Evolutionary conservation across 2,797 vertebrate species (phyloP), one percentile per base, ranked within the genome.

Genomic region (Melopsittacus undulatus): DNA sequence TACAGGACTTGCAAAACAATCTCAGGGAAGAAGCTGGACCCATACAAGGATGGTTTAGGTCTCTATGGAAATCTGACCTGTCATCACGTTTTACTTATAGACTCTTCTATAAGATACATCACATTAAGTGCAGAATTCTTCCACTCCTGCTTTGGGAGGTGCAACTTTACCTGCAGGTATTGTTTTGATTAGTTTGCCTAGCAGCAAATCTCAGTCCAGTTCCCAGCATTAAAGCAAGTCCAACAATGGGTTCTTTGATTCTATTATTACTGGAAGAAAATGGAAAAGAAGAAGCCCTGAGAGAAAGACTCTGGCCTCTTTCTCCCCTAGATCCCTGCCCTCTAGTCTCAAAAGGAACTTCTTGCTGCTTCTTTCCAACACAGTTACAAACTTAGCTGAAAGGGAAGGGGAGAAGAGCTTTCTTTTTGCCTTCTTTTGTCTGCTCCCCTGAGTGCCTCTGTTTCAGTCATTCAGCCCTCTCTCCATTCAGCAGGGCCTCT

Each of bases 321-420:
- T 83, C 43, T 82, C 54, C 74, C 34, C 67, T 46, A 23, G 24
- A 61, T 79, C 77, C 61, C 59, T 91, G 89, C 72, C 75, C 83
- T 97, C 74, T 90, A 78, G 52, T 93, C 93, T 95, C 92, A 21
- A 95, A 92, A 95, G 89, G 78, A 89, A 81, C 78, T 63, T 94
- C 95, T 88, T 68, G 63, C 89, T 88, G 87, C 56, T 92, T 95
- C 96, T 80, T 83, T 89, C 78, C 73, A 49, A 26, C 68, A 23
- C 83, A 13, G 14, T 91, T 96, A 94, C 73, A 96, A 97, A 95
- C 92, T 95, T 87, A 83, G 86, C 89, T 92, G 87, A 89, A 95
- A 94, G 83, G 56, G 32, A 83, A 85, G 13, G 42, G 59, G 48
- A 59, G 68, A 46, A 92, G 79, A 59, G 43, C 48, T 92, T 59